Conservation (phyloP, 2,888 invertebrate genomes). For the Pomacea canaliculata region DNA sequence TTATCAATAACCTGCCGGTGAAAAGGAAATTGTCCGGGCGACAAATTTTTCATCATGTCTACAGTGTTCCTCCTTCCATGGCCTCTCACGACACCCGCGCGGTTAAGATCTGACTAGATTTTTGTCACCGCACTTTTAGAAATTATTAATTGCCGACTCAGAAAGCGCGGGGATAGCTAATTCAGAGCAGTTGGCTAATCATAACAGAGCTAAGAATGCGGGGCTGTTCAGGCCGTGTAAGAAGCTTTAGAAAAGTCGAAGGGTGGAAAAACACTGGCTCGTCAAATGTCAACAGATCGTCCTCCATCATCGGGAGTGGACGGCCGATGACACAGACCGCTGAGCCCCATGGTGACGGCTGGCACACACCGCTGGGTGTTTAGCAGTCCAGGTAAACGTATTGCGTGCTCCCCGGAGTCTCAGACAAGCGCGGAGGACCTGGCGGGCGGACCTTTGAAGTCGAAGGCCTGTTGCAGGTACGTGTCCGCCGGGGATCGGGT, state of each 20-base stretch:
- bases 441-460: too few species aligned
- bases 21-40: constrained; percentile 9
- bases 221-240: neutral
- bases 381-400: too few species aligned
- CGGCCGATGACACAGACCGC: neutral
- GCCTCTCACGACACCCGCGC: neutral
- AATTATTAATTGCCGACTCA: constrained; percentile 7
- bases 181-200: too few species aligned
- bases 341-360: neutral
- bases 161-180: neutral
- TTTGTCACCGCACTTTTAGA: neutral
- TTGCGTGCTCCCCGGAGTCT: too few species aligned
- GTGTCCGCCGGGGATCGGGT: too few species aligned
- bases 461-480: too few species aligned
- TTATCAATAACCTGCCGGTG: neutral
- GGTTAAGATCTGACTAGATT: neutral
- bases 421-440: too few species aligned
- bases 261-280: neutral
- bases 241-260: constrained; percentile 3
- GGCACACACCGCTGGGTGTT: too few species aligned
- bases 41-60: constrained; percentile 13
- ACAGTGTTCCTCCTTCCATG: neutral
- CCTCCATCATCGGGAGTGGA: neutral
- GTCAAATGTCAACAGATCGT: constrained; percentile 6
- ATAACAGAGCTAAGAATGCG: neutral